Base-by-base conservation (phyloP, 2,888 invertebrate genomes). In the Orchesella flavescens region DNA sequence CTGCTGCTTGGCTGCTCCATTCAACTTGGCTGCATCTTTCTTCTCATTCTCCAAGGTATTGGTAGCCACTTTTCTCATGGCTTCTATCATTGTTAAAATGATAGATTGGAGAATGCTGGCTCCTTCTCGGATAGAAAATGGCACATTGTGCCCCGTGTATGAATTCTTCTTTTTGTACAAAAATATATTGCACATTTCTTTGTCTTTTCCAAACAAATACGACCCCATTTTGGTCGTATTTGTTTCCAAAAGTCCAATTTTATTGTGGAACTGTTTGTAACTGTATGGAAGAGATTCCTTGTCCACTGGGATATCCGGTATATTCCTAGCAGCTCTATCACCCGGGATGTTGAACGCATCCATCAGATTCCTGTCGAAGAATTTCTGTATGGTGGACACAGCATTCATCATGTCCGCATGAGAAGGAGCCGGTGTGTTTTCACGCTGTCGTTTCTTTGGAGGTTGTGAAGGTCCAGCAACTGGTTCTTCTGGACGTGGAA, bases 101-200 rank as follows among this genome's bases (percentile, higher is more conserved):
- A 63, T 1, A 7, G 9, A 23, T 24, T 24, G 21, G 12, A 63
- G 23, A 10, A 63, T 63, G 24, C 53, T 53, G 2, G 15, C 53
- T 3, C 53, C 53, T 53, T 53, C 53, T 12, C 53, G 53, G 10
- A 53, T 10, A 5, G 53, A 53, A 43, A 66, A 15, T 43, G 66
- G 66, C 1, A 66, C 66, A 12, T 66, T 43, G 46, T 66, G 66
- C 3, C 71, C 71, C 4, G 57, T 57, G n/a, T n/a, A 55, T 5
- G 9, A 17, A n/a, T 72, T 72, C 13, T 23, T 24, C 1, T 0
- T 17, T 57, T 72, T 72, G n/a, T 72, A 72, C 21, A 66, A 44
- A n/a, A 44, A 43, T 2, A 72, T 12, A 4, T 15, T 57, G 34
- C 13, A 12, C 23, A 13, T 53, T 17, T 55, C 24, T 2, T n/a